Evolutionary conservation across 2,113 vertebrate genomes (phyloP), one percentile per base, ranked within the genome.

Genomic region (Petrocephalus zakoni): DNA sequence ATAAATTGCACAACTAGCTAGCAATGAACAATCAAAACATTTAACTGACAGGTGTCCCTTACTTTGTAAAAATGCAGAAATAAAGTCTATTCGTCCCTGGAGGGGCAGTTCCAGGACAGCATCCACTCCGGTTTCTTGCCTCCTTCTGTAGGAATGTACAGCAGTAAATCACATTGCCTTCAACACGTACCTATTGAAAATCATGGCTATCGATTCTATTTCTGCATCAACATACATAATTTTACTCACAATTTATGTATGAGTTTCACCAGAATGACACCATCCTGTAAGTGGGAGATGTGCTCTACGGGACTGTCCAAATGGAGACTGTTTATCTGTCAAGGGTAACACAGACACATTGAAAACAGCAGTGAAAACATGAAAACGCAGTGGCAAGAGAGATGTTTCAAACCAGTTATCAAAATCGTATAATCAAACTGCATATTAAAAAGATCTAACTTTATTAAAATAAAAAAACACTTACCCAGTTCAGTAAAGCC

Each of bases 1-100:
- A 22, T 1, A 9, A 86, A 75, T 15, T 21, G 11, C 46, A 84
- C 15, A 84, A 84, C 34, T 25, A 64, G 9, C 61, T 25, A 64
- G 61, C 61, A 25, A 64, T 25, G 61, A 64, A 25, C n/a, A 64
- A 64, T n/a, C 61, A 64, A 2, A 25, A 25, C n/a, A 22, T 61
- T 58, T 68, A 86, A 51, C 15, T 15, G 15, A 89, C 55, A 85
- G 9, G 34, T 58, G n/a, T 22, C 21, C 91, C 97, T 97, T 93
- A 98, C 97, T 95, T 91, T 97, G 94, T 84, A 98, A 85, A 91
- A 97, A 98, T 87, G 93, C 87, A 51, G 92, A 88, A 90, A 98
- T 90, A 37, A 96, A 91, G 56, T 92, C 89, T 86, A 96, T 92
- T 88, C 95, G 93, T 42, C 96, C 96, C 0, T 94, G 93, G 78